Base-by-base conservation (phyloP, 2,113 vertebrate genomes). In the Neolamprologus cancellatus region DNA sequence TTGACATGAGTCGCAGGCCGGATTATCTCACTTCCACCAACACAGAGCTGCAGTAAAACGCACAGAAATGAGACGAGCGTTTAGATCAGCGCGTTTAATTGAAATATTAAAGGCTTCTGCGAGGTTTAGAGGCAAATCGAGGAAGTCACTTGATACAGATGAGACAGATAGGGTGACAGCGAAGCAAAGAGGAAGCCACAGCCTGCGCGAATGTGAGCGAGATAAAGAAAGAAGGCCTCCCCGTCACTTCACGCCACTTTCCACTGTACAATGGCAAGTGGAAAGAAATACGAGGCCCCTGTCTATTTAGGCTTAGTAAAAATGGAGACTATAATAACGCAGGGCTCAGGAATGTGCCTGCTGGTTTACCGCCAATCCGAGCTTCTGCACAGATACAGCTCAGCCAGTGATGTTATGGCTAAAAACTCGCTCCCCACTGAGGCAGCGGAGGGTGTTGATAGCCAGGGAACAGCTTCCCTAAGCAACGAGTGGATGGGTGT, bases 11-110 rank as follows among this genome's bases (percentile, higher is more conserved):
- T 91, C 81, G 81, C 84, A 86, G 85, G 79, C 84, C 28, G 8
- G 79, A 91, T 94, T 86, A 92, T 85, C 89, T 93, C 92, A 92
- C 84, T 90, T 91, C 88, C 89, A 89, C 79, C 71, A 50, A 59
- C 61, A 81, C 55, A 48, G 5, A 17, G 48, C 61, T 71, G 3
- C 59, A 84, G 52, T 12, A 4, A 83, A 92, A 83, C 4, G 41
- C 25, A 54, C 46, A 89, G 18, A 44, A 36, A 85, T 34, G 8
- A 79, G 53, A 50, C 46, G 57, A 71, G 32, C 69, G 82, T 69
- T 89, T 13, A 20, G 41, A 48, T 86, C 82, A 79, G 54, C 13
- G 1, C 48, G 3, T 84, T 85, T 79, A 90, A 93, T 87, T 88
- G 78, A 93, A 90, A 90, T 84, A 55, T 87, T 50, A 66, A 85